Conservation (phyloP, 2,888 invertebrate species). For the Shargacucullia verbasci region DNA sequence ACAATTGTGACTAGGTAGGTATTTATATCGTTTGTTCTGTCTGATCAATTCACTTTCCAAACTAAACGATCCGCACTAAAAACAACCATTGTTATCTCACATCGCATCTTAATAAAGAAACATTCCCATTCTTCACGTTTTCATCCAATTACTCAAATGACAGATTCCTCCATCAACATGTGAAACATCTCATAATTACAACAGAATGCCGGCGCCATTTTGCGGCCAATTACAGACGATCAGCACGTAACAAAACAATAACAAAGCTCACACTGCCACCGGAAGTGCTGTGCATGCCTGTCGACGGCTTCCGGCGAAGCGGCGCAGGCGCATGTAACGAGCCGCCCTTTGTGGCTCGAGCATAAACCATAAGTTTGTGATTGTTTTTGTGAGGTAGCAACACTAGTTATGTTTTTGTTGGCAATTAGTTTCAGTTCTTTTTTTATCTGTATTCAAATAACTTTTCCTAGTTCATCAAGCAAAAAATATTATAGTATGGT, state of each 20-base stretch:
- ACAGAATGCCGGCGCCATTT: conserved; percentile 34
- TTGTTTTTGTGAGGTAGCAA: conserved; percentile 30
- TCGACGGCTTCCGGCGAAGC: conserved; percentile 45
- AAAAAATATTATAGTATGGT: no score
- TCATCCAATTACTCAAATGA: conserved; percentile 47
- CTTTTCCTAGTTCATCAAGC: no score
- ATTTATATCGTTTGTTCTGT: no score
- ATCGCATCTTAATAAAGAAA: conserved; percentile 1
- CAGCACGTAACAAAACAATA: conserved; percentile 54
- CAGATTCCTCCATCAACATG: conserved; percentile 42
- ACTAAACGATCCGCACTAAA: no score
- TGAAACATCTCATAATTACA: conserved; percentile 40
- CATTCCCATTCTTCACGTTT: conserved; percentile 30
- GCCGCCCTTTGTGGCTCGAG: conserved; percentile 46
- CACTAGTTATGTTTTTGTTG: conserved; percentile 11
- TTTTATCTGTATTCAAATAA: neutral
- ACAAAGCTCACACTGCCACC: conserved; percentile 41
- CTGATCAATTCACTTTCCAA: no score
- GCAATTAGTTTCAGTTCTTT: conserved; percentile 6
- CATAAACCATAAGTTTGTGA: conserved; percentile 15
- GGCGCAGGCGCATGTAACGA: conserved; percentile 39
- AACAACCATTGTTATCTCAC: no score
- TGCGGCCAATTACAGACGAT: conserved; percentile 41
- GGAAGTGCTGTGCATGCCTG: conserved; percentile 55
- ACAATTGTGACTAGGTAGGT: no score